Percentiles rank a stretch among this genome's conserved stretches.
These are phyloP conservation scores for Byasa hedistus DNA, from an alignment of 2,888 invertebrate species.

Conservation along the genomic window DNA sequence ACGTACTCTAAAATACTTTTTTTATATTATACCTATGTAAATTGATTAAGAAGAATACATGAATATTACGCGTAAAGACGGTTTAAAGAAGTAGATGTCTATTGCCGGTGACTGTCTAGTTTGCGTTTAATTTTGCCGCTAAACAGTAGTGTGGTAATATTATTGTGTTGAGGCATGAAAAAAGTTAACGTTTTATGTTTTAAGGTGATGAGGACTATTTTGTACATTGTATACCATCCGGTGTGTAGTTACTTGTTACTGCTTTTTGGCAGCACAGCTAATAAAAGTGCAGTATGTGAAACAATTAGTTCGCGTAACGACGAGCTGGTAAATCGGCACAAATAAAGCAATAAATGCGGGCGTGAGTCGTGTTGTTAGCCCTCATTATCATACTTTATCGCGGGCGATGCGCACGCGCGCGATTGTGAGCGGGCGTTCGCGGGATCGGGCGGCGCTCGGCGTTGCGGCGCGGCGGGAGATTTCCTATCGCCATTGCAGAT, in stretches of 20 bases:
- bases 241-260: not conserved
- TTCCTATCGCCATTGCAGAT: slow-evolving; percentile 9
- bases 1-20: no score
- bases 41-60: no score
- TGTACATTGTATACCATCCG: no score
- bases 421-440: slow-evolving; percentile 28
- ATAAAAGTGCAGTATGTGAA: slow-evolving; percentile 1
- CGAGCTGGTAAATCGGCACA: slow-evolving; percentile 28
- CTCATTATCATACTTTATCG: slow-evolving; percentile 39
- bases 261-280: not conserved
- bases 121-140: no score
- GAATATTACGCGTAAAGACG: no score
- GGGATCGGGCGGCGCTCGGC: slow-evolving; percentile 25
- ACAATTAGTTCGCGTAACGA: slow-evolving; percentile 21
- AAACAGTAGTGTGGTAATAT: no score
- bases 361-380: slow-evolving; percentile 36
- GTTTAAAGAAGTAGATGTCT: no score
- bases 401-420: slow-evolving; percentile 32
- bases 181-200: no score
- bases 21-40: no score
- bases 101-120: no score
- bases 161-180: no score
- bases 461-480: not conserved
- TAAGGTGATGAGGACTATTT: no score
- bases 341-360: slow-evolving; percentile 35